phyloP scores from a whole-genome alignment of 2,113 vertebrate genomes.

The Herpetotheres cachinnans region DNA sequence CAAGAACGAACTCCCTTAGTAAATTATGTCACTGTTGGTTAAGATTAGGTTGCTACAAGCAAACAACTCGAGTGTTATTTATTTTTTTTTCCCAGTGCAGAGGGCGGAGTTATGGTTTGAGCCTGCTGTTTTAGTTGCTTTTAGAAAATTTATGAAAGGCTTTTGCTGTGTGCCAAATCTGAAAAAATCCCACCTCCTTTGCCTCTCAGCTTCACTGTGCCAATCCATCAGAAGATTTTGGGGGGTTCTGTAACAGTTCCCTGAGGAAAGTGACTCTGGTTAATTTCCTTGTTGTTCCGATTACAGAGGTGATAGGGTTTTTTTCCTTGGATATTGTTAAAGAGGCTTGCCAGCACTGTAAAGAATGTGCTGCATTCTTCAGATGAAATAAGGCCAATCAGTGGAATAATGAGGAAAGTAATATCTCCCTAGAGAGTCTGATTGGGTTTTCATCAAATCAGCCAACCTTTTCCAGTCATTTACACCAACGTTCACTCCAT shows the following conservation, averaged over 20 bases:
- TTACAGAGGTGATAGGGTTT: constrained; percentile 75
- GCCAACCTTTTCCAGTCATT: constrained; percentile 86
- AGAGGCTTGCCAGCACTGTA: constrained; percentile 77
- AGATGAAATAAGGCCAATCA: constrained; percentile 92
- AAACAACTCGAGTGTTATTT: constrained; percentile 38
- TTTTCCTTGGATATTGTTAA: constrained; percentile 76
- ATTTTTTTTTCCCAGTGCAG: constrained; percentile 14
- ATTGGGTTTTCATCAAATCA: constrained; percentile 89
- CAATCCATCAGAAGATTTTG: constrained; percentile 27
- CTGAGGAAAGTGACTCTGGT: constrained; percentile 60
- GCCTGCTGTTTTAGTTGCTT: constrained; percentile 46
- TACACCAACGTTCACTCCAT: constrained; percentile 69
- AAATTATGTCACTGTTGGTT: constrained; percentile 66
- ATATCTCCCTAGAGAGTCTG: constrained; percentile 89
- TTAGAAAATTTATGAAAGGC: constrained; percentile 32
- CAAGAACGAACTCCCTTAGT: constrained; percentile 32
- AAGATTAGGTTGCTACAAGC: constrained; percentile 77
- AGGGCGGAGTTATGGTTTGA: constrained; percentile 16
- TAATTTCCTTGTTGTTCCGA: constrained; percentile 78
- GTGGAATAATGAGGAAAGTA: constrained; percentile 91
- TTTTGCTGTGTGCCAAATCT: background rate
- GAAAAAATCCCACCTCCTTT: background rate
- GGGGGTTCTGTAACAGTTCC: constrained; percentile 27
- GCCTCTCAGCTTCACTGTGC: background rate
- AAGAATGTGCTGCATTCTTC: constrained; percentile 81